These are phyloP conservation scores for Chironex yamaguchii DNA, from an alignment of 30 jellyfish, hydroid and myxozoan species.

Conservation along the genomic window DNA sequence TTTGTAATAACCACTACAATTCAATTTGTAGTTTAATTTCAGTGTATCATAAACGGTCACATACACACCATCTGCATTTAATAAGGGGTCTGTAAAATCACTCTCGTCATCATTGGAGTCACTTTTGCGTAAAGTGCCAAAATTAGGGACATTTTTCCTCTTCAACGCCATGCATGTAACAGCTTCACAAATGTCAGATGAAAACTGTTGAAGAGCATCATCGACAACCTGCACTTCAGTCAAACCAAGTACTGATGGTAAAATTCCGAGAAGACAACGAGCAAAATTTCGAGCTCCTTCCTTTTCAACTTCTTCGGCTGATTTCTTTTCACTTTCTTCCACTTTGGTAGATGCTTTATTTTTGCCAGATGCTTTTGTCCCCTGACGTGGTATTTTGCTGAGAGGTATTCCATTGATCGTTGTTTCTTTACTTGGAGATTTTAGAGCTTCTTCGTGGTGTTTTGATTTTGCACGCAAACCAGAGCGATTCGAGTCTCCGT, in stretches of 20 bases:
- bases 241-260: conserved; percentile 87
- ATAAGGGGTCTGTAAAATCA: conserved; percentile 76
- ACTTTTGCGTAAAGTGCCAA: conserved; percentile 86
- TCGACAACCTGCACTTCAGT: conserved; percentile 93
- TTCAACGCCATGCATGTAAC: conserved; percentile 97
- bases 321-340: conserved; percentile 74
- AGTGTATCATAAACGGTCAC: conserved; percentile 87
- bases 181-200: conserved; percentile 99
- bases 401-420: conserved; percentile 97
- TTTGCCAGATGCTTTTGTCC: conserved; percentile 81
- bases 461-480: conserved; percentile 18
- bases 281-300: conserved; percentile 98
- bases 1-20: conserved; percentile 76
- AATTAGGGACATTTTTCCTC: conserved; percentile 95
- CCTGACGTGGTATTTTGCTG: conserved; percentile 89
- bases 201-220: conserved; percentile 94
- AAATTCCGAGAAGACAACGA: conserved; percentile 89
- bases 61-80: conserved; percentile 95
- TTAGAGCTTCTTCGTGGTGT: conserved; percentile 41
- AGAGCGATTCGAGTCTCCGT: conserved; percentile 27
- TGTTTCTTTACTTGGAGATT: conserved; percentile 94
- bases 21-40: conserved; percentile 68
- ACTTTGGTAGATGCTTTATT: conserved; percentile 19
- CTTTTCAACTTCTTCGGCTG: conserved; percentile 86
- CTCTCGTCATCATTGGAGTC: conserved; percentile 61